Conservation (phyloP, 2,113 vertebrate species). For the Dissostichus mawsoni region DNA sequence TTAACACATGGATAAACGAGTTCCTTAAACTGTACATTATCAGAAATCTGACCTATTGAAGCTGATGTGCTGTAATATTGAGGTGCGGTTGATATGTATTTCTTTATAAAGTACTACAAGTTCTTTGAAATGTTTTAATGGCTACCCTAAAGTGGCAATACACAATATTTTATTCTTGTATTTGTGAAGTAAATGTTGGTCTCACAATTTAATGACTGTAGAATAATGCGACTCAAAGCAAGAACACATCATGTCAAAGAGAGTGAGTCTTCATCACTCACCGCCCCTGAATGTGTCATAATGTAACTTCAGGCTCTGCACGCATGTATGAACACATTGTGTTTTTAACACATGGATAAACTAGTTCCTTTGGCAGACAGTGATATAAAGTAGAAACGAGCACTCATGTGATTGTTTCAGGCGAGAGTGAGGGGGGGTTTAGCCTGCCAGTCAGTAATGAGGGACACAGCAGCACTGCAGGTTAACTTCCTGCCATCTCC, state of each 20-base stretch:
- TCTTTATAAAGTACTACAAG: no score
- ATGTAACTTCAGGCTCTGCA: slow-evolving; percentile 50
- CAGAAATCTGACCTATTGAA: no score
- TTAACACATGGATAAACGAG: slow-evolving; percentile 67
- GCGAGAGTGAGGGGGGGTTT: background rate
- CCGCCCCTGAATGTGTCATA: slow-evolving; percentile 40
- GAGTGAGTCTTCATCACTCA: slow-evolving; percentile 10
- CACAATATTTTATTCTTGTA: no score
- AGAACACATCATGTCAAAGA: slow-evolving; percentile 1
- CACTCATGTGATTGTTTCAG: slow-evolving; percentile 36
- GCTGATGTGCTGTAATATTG: no score
- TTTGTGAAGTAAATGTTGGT: no score
- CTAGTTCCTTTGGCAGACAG: slow-evolving; percentile 27
- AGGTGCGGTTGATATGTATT: no score
- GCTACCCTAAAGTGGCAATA: no score
- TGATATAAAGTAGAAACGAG: slow-evolving; percentile 31
- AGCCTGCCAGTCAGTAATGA: slow-evolving; percentile 35
- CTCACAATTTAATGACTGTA: no score
- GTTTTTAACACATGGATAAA: slow-evolving; percentile 70
- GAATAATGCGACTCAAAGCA: no score
- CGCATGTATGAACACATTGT: slow-evolving; percentile 40
- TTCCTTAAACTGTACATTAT: background rate
- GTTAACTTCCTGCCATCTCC: slow-evolving; percentile 69
- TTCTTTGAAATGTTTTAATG: no score
- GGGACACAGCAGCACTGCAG: slow-evolving; percentile 54